These are phyloP conservation scores for Gastrophysa polygoni DNA, from an alignment of 2,888 invertebrate species.

Conservation along the genomic window DNA sequence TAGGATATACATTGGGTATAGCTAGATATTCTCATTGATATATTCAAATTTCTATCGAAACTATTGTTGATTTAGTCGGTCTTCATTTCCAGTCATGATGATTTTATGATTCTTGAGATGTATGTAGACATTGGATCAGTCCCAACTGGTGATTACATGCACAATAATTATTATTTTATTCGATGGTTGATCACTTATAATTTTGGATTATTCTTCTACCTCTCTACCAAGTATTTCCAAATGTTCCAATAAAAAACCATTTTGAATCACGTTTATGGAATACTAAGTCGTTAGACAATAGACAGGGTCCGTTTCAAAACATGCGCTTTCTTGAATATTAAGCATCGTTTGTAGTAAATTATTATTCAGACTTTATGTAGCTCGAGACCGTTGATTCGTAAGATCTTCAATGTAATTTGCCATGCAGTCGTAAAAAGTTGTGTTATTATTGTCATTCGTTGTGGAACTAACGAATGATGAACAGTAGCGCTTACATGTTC, in stretches of 20 bases:
- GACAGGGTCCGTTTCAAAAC: slow-evolving; percentile 39
- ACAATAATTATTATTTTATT: too few relatives aligned
- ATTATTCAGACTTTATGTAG: slow-evolving; percentile 26
- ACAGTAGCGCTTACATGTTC: slow-evolving; percentile 8
- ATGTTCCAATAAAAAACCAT: slow-evolving; percentile 26
- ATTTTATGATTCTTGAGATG: too few relatives aligned
- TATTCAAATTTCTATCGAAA: background rate
- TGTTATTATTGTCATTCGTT: slow-evolving; percentile 17
- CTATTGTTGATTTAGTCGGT: slow-evolving; percentile 5
- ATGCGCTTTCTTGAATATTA: slow-evolving; percentile 29
- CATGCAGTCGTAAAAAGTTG: slow-evolving; percentile 23
- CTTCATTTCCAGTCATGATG: background rate
- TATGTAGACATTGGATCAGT: too few relatives aligned
- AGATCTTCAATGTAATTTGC: slow-evolving; percentile 22
- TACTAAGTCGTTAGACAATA: slow-evolving; percentile 43
- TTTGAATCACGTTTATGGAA: slow-evolving; percentile 30
- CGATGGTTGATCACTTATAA: background rate
- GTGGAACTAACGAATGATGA: slow-evolving; percentile 11
- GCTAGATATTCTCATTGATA: too few relatives aligned
- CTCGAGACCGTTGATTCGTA: slow-evolving; percentile 26
- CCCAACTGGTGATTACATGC: too few relatives aligned
- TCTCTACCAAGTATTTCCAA: slow-evolving; percentile 32
- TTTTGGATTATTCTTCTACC: slow-evolving; percentile 4
- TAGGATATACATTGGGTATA: background rate
- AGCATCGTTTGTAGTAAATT: slow-evolving; percentile 26